Conservation (phyloP, 2,113 vertebrate genomes). For the Lophotis ruficrista region DNA sequence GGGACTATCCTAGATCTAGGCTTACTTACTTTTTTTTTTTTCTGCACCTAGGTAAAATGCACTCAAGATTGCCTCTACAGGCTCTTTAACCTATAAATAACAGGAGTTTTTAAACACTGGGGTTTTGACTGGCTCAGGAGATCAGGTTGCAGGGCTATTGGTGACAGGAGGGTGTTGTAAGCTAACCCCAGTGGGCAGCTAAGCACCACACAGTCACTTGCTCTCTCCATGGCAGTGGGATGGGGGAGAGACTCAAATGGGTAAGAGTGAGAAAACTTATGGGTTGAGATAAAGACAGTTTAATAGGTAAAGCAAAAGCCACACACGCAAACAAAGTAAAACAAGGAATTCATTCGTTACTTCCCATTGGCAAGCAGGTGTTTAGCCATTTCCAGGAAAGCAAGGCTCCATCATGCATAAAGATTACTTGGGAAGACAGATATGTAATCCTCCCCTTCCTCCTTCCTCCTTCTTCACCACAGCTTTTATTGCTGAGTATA, state of each 20-base stretch:
- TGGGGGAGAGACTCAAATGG: background rate
- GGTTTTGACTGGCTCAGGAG: background rate
- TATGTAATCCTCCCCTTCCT: background rate
- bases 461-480: background rate
- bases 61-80: background rate
- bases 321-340: too few relatives aligned
- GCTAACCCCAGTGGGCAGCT: background rate
- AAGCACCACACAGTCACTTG: background rate
- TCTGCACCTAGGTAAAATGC: background rate
- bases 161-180: background rate
- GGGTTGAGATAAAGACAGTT: too few relatives aligned
- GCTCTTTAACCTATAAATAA: background rate
- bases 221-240: background rate
- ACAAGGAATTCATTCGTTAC: too few relatives aligned
- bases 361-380: too few relatives aligned
- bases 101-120: background rate
- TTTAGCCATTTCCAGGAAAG: background rate
- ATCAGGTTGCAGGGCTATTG: background rate
- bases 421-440: background rate
- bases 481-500: background rate
- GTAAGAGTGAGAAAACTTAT: too few relatives aligned
- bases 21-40: background rate
- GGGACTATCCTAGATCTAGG: background rate
- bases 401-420: background rate
- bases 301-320: too few relatives aligned